Conservation (phyloP, 2,888 invertebrate species). For the Drosophila putrida region DNA sequence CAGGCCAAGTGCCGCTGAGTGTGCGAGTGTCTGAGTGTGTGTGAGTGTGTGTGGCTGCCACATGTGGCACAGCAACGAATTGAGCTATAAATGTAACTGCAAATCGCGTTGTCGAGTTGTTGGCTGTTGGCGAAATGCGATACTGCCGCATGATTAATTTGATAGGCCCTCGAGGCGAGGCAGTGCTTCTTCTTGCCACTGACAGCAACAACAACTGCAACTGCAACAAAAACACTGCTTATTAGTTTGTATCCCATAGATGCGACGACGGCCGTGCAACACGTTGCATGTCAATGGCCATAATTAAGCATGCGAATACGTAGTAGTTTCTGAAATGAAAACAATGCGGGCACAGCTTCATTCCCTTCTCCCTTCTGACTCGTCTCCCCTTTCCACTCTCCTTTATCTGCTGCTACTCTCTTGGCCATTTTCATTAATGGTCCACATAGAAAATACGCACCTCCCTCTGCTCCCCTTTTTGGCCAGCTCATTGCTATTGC, state of each 20-base stretch:
- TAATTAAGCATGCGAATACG: constrained; percentile 81
- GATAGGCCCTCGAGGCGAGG: constrained; percentile 58
- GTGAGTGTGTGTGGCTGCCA: constrained; percentile 29
- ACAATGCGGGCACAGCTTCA: constrained; percentile 67
- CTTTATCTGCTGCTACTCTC: background rate
- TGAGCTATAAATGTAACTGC: constrained; percentile 76
- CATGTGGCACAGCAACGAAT: constrained; percentile 49
- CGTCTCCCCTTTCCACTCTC: background rate
- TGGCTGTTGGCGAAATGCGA: constrained; percentile 70
- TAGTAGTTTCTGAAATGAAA: constrained; percentile 73
- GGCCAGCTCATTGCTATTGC: constrained; percentile 2
- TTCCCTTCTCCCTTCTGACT: too few species aligned
- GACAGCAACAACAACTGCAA: background rate
- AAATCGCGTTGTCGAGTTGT: constrained; percentile 23
- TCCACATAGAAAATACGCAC: constrained; percentile 55
- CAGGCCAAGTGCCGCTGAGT: constrained; percentile 43
- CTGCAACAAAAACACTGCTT: constrained; percentile 37
- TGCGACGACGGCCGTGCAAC: constrained; percentile 57
- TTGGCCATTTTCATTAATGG: constrained; percentile 81
- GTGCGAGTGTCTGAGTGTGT: background rate
- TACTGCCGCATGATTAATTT: constrained; percentile 75
- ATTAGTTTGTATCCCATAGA: constrained; percentile 66
- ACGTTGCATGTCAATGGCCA: constrained; percentile 82
- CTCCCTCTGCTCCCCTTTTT: background rate
- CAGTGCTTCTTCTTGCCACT: background rate